A percentile compares a stretch with the other conserved stretches of the same genome.
Evolutionary conservation across 2,113 vertebrate species (phyloP).

Genomic region (Psephotus haematonotus): DNA sequence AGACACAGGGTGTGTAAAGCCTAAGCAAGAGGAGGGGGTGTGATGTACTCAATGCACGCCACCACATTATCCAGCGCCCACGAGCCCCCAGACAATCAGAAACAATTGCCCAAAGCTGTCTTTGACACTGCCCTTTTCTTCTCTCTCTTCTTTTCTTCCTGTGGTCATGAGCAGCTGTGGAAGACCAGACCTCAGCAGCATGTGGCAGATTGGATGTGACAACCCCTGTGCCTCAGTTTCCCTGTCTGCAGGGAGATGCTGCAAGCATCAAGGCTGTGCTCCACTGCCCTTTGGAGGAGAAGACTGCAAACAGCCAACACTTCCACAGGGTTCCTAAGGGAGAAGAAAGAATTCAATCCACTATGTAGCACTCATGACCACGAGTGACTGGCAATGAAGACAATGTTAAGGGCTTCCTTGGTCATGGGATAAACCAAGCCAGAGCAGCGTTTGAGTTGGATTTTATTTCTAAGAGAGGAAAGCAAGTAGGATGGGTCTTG

Average conservation of each 20-base stretch:
- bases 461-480: neutral
- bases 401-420: neutral
- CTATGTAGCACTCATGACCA: fast-evolving
- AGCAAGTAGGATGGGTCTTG: neutral
- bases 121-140: neutral
- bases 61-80: fast-evolving
- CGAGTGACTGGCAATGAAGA: fast-evolving
- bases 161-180: neutral
- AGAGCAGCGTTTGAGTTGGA: neutral
- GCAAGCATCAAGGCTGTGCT: neutral
- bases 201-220: neutral
- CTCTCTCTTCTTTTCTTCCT: neutral
- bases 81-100: neutral
- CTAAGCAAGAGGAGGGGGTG: neutral
- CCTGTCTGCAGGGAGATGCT: neutral
- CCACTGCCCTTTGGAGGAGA: neutral
- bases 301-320: neutral
- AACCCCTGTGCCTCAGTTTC: neutral
- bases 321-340: neutral
- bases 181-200: neutral
- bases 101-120: neutral
- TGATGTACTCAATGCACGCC: neutral
- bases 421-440: neutral
- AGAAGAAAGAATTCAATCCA: neutral
- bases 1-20: neutral